Evolutionary conservation across 1,140 invertebrate species (phyloP).

Genomic region (Batillaria attramentaria): DNA sequence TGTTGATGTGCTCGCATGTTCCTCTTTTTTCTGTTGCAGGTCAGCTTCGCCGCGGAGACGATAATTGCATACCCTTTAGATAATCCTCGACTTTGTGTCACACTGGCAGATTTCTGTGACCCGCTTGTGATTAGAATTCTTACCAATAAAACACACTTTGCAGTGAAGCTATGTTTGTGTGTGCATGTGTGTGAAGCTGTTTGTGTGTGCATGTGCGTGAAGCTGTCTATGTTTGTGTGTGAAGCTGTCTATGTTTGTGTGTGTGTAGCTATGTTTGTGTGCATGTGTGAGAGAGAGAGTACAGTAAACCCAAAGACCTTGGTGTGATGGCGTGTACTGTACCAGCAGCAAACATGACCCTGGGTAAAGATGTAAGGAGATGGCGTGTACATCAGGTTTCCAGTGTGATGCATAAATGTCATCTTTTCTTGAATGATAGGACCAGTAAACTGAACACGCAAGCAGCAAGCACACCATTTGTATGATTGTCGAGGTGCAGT

Average conservation of each 20-base stretch:
- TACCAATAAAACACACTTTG: not conserved
- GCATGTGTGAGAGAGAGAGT: not conserved
- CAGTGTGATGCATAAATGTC: too few species aligned
- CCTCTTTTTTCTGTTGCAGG: slow-evolving; percentile 24
- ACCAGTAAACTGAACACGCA: too few species aligned
- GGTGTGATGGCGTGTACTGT: too few species aligned
- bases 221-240: not conserved
- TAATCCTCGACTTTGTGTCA: not conserved
- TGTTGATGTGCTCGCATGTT: too few species aligned
- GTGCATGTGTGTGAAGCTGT: not conserved
- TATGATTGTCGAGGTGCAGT: too few species aligned
- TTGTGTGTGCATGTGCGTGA: not conserved
- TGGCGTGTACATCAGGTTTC: too few species aligned
- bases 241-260: not conserved
- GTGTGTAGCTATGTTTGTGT: not conserved
- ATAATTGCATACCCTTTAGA: not conserved
- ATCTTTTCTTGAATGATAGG: too few species aligned
- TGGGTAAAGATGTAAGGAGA: not conserved
- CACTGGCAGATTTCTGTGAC: too few species aligned
- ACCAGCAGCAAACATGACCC: not conserved
- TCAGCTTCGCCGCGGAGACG: slow-evolving; percentile 29
- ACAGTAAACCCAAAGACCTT: too few species aligned
- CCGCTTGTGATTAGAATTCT: not conserved
- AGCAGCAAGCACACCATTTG: too few species aligned
- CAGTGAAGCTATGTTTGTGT: not conserved